These are phyloP conservation scores for Patiria miniata DNA, from an alignment of 35 echinoderm and acorn worm genomes.

Conservation along the genomic window DNA sequence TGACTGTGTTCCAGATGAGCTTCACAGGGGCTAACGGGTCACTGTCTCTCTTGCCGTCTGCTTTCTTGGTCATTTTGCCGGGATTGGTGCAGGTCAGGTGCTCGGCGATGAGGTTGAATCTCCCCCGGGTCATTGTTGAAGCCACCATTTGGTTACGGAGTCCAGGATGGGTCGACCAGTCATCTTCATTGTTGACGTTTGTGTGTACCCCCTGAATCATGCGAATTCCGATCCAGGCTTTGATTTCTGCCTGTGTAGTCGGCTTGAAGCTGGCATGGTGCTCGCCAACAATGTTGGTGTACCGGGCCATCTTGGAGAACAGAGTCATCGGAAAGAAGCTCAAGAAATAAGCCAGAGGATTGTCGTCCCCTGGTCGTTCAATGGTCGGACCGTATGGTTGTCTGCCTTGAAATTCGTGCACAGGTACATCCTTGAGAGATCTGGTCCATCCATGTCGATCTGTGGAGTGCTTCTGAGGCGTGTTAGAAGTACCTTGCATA, in stretches of 20 bases:
- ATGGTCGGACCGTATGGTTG: background rate
- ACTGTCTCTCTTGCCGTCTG: background rate
- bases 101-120: background rate
- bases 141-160: background rate
- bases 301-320: background rate
- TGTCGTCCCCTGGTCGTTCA: background rate
- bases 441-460: background rate
- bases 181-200: background rate
- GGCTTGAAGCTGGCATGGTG: background rate
- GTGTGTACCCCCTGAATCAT: background rate
- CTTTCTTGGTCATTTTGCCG: background rate
- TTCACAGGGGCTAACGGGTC: background rate
- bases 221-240: background rate
- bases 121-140: background rate
- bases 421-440: background rate
- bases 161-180: background rate
- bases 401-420: background rate
- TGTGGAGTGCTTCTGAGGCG: background rate
- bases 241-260: background rate
- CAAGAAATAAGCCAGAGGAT: background rate
- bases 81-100: background rate
- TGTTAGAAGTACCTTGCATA: too few species aligned
- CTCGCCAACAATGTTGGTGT: background rate
- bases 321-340: background rate
- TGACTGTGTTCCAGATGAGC: conserved; percentile 5